A percentile compares a stretch with the other conserved stretches of the same genome.
Evolutionary conservation across 1,140 invertebrate species (phyloP).

Genomic region (Ephestia elutella): DNA sequence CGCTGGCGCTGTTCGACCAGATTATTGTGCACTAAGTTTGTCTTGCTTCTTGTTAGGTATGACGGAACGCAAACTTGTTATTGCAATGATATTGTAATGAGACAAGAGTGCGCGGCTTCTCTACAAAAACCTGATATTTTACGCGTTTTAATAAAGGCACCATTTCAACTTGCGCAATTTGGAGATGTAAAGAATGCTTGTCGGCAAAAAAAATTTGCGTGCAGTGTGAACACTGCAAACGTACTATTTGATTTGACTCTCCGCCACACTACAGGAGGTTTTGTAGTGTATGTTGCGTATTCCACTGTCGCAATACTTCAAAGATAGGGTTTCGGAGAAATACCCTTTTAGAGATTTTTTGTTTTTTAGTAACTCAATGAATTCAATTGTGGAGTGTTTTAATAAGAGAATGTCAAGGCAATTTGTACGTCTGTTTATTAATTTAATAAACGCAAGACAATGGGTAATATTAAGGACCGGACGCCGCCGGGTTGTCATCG

Average conservation of each 20-base stretch:
- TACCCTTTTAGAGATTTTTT: no score
- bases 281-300: no score
- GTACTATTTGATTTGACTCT: no score
- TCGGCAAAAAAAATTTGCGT: no score
- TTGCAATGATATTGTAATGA: conserved; percentile 18
- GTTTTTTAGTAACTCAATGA: background rate
- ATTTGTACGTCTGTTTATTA: conserved; percentile 18
- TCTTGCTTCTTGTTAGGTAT: conserved; percentile 44
- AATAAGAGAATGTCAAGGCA: conserved; percentile 13
- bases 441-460: conserved; percentile 16
- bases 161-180: no score
- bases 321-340: no score
- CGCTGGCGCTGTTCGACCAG: conserved; percentile 43
- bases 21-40: conserved; percentile 62
- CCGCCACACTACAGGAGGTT: no score
- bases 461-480: conserved; percentile 1
- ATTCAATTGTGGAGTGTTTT: conserved; percentile 4
- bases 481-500: background rate
- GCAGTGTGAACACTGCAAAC: no score
- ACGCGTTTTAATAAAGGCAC: no score
- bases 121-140: background rate
- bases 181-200: no score
- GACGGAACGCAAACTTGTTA: conserved; percentile 43
- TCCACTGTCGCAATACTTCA: no score
- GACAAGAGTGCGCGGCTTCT: background rate